These are phyloP conservation scores for Escarpia spicata DNA, from an alignment of 2,888 invertebrate species.

Conservation along the genomic window DNA sequence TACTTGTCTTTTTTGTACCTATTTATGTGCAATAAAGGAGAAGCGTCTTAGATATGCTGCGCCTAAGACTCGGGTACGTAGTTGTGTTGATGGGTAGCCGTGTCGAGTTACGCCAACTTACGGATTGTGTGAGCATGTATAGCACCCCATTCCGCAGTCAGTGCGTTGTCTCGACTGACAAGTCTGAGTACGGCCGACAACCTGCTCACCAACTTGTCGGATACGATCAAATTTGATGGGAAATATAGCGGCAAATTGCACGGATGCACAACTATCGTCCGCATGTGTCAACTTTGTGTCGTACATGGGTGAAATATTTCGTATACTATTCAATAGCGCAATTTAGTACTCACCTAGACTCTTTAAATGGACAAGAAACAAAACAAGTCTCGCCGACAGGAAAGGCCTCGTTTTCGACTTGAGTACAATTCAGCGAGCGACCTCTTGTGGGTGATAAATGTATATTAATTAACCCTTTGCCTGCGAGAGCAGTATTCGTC, in stretches of 20 bases:
- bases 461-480: not conserved
- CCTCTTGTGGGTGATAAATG: not conserved
- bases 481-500: not conserved
- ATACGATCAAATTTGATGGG: not conserved
- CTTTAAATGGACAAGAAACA: constrained; percentile 13
- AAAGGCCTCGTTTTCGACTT: constrained; percentile 8
- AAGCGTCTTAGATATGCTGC: too few species aligned
- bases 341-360: not conserved
- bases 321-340: not conserved
- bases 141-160: not conserved
- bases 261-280: not conserved
- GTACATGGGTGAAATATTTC: not conserved
- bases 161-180: not conserved
- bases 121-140: too few species aligned
- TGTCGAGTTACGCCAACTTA: too few species aligned
- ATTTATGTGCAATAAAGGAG: too few species aligned
- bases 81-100: too few species aligned
- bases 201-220: constrained; percentile 1
- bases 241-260: not conserved
- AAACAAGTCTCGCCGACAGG: constrained; percentile 9
- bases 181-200: not conserved
- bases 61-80: too few species aligned
- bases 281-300: not conserved
- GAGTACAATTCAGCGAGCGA: constrained; percentile 9
- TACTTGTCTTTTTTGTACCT: too few species aligned